Evolutionary conservation across 2,113 vertebrate species (phyloP).

Genomic region (Menura novaehollandiae): DNA sequence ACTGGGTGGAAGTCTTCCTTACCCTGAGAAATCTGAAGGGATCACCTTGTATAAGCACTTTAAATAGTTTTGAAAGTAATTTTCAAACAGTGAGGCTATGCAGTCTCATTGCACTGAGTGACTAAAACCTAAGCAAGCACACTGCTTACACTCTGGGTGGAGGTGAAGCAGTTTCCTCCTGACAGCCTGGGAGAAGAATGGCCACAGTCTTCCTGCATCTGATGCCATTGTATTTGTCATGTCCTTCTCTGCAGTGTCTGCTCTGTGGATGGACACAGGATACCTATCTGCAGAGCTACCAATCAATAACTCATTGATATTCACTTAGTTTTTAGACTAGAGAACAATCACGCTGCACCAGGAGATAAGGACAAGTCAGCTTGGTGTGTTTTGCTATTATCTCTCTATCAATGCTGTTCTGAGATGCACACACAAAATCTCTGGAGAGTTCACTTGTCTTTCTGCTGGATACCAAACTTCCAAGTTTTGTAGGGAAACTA

Average conservation of each 20-base stretch:
- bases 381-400: neutral
- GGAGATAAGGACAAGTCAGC: neutral
- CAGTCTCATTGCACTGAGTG: neutral
- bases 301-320: neutral
- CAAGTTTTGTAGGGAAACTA: neutral
- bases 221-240: neutral
- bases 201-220: neutral
- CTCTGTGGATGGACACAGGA: neutral
- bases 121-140: neutral
- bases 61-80: neutral
- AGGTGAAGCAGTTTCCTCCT: neutral
- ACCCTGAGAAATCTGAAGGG: neutral
- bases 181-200: neutral
- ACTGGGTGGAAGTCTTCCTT: neutral
- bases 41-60: neutral
- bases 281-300: neutral
- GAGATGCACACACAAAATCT: neutral
- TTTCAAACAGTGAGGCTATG: neutral
- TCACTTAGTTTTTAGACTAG: neutral
- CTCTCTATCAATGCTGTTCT: neutral
- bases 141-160: neutral
- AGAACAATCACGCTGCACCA: neutral
- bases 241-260: neutral
- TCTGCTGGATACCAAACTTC: neutral
- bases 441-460: neutral